Percentiles rank a stretch among this genome's conserved stretches.
Conservation (phyloP, 2,888 invertebrate species). For the Pelosia muscerda region DNA sequence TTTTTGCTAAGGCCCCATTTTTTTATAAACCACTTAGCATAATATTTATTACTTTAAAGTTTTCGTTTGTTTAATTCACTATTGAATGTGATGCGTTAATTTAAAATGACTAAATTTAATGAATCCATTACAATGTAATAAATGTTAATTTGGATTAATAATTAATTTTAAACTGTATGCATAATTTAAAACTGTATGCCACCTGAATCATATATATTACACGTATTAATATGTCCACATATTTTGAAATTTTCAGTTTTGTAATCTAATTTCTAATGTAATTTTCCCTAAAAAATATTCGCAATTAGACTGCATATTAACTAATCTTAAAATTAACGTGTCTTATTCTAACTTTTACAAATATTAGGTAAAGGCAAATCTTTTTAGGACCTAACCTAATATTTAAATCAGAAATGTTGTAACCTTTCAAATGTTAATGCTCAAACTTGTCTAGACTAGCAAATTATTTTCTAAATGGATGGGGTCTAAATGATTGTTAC, state of each 20-base stretch:
- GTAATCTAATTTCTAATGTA: not conserved
- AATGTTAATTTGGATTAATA: not conserved
- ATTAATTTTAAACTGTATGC: too few relatives aligned
- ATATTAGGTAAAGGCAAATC: constrained; percentile 25
- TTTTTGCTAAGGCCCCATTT: constrained; percentile 43
- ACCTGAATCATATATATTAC: too few relatives aligned
- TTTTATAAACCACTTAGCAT: constrained; percentile 15
- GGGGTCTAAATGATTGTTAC: constrained; percentile 67
- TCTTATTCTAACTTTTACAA: constrained; percentile 28
- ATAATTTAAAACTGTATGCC: too few relatives aligned
- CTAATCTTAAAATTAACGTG: constrained; percentile 22
- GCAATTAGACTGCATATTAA: constrained; percentile 14
- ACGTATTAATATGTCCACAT: constrained; percentile 21
- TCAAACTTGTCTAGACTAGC: constrained; percentile 48
- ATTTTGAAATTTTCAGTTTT: constrained; percentile 29
- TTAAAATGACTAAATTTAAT: not conserved
- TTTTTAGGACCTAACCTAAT: constrained; percentile 14
- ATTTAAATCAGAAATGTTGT: constrained; percentile 43
- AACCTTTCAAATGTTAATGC: constrained; percentile 46
- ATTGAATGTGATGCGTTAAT: not conserved
- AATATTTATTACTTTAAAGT: not conserved
- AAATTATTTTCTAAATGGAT: constrained; percentile 52
- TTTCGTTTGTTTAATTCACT: not conserved
- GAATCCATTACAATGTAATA: not conserved
- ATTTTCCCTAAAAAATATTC: not conserved